phyloP scores from a whole-genome alignment of 2,888 invertebrate species.

The Ceratothoa steindachneri region DNA sequence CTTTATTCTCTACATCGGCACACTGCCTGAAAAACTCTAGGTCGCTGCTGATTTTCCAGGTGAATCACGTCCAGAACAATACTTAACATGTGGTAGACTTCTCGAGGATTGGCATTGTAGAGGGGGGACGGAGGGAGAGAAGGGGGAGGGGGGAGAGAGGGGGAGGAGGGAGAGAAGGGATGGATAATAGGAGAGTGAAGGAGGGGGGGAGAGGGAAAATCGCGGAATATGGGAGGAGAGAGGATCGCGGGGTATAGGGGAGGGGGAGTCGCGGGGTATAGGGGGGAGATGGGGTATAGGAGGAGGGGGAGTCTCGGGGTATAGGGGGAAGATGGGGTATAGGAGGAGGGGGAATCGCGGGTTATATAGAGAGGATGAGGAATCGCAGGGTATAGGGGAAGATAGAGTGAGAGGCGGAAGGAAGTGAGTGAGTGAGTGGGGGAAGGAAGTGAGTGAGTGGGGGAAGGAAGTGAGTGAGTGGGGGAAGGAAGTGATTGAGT shows the following conservation, averaged over 20 bases:
- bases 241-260: not conserved
- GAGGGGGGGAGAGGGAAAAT: slow-evolving; percentile 25
- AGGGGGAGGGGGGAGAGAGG: too few relatives aligned
- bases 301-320: not conserved
- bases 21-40: too few relatives aligned
- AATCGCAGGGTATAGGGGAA: not conserved
- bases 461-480: not conserved
- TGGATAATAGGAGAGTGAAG: slow-evolving; percentile 48
- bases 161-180: too few relatives aligned
- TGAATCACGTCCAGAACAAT: too few relatives aligned
- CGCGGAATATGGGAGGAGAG: slow-evolving; percentile 15
- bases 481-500: not conserved
- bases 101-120: too few relatives aligned
- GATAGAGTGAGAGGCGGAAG: not conserved
- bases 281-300: not conserved
- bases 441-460: too few relatives aligned
- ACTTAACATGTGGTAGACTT: too few relatives aligned
- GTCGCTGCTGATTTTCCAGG: too few relatives aligned
- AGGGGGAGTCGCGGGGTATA: not conserved
- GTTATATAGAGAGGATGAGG: not conserved
- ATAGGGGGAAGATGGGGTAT: not conserved
- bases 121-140: too few relatives aligned
- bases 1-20: too few relatives aligned
- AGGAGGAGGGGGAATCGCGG: not conserved
- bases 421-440: not conserved